Base-by-base conservation (phyloP, 2,888 invertebrate genomes). In the Didymodactylos carnosus region DNA sequence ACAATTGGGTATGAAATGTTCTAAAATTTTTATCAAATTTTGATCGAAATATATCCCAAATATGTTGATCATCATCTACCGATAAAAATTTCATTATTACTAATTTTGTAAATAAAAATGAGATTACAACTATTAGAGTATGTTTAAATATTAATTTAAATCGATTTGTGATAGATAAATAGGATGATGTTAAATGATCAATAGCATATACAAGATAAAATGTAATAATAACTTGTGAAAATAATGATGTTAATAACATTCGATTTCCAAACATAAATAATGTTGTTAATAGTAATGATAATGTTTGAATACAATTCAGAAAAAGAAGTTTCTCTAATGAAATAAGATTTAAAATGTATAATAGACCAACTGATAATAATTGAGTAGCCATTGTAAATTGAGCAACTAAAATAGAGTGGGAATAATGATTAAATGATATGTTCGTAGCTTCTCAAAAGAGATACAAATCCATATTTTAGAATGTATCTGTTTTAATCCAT, bases 351-450 rank as follows among this genome's bases (percentile, higher is more conserved):
- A 72, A 27, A 39, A 72, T 72, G 77, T 89, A 90, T 77, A 89
- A 87, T 2, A 88, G 84, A 79, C 90, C 88, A 77, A 91, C 86
- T 6, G 90, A 88, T 8, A 88, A 82, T 0, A 88, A 86, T 82
- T 92, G 91, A 0, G 90, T 90, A 6, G 89, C 85, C 78, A 91
- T 87, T 75, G 91, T 88, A 79, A 91, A 90, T 78, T 91, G 90
- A 0, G 91, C 88, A 84, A 92, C 62, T 62, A 53, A 27, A 53
- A 2, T n/a, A n/a, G n/a, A n/a, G 91, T 83, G 92, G 89, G 88
- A 90, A 90, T 77, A 88, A n/a, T n/a, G n/a, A n/a, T n/a, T n/a
- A n/a, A n/a, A n/a, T n/a, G n/a, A n/a, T n/a, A n/a, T n/a, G n/a
- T n/a, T n/a, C n/a, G n/a, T n/a, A n/a, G n/a, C n/a, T n/a, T n/a